phyloP scores from a whole-genome alignment of 2,113 vertebrate species.

The Aleadryas rufinucha region DNA sequence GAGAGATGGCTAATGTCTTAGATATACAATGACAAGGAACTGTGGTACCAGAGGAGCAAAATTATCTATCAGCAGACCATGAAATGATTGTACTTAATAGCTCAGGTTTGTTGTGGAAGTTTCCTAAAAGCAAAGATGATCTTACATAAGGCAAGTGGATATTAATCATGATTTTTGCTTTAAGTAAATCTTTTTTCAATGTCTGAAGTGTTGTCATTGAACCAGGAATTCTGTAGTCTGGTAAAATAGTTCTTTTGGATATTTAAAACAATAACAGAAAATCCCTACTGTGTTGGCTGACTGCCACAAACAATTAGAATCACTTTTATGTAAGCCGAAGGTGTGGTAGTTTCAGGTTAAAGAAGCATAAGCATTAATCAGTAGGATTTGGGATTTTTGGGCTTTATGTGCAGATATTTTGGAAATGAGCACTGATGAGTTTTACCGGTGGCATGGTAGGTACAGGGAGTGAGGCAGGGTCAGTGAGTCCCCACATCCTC shows the following conservation, averaged over 20 bases:
- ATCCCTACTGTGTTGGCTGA: neutral
- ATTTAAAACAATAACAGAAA: neutral
- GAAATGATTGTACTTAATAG: neutral
- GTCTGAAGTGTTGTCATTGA: neutral
- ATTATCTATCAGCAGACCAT: neutral
- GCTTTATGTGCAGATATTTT: neutral
- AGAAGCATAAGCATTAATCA: neutral
- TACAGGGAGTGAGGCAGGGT: neutral
- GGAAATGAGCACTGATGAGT: neutral
- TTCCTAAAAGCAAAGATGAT: neutral
- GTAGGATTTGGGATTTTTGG: neutral
- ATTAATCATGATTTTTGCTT: neutral
- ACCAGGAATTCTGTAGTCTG: neutral
- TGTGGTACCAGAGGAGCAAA: neutral
- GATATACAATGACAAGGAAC: neutral
- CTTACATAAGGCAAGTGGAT: neutral
- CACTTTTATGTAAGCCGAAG: neutral
- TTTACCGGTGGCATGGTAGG: neutral
- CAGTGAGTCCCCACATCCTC: neutral
- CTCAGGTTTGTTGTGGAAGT: neutral
- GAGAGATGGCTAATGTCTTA: neutral
- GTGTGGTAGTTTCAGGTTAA: neutral
- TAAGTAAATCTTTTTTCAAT: neutral
- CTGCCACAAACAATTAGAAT: neutral
- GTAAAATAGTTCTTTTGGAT: neutral